Evolutionary conservation across 35 echinoderm and acorn worm genomes (phyloP).

Genomic region (Acanthaster planci): DNA sequence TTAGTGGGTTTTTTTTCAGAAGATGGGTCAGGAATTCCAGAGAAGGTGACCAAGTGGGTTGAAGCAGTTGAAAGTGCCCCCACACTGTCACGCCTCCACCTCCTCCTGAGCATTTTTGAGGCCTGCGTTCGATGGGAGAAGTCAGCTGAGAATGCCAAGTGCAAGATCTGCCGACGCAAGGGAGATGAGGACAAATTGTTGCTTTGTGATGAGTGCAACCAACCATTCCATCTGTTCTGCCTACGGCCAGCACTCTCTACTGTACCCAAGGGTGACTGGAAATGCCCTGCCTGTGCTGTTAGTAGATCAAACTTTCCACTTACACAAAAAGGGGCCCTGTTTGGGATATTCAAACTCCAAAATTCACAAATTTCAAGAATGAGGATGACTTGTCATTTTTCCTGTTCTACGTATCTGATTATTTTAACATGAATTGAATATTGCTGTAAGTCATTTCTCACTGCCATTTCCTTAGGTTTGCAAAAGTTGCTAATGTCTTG

Average conservation of each 20-base stretch:
- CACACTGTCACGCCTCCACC: constrained; percentile 77
- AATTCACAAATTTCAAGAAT: too few relatives aligned
- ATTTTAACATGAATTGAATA: too few relatives aligned
- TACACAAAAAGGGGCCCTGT: not conserved
- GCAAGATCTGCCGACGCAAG: constrained; percentile 97
- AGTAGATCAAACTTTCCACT: too few relatives aligned
- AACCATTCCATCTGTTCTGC: constrained; percentile 92
- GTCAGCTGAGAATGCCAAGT: constrained; percentile 87
- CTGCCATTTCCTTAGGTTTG: too few relatives aligned
- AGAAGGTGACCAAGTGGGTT: constrained; percentile 68
- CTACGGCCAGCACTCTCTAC: constrained; percentile 65
- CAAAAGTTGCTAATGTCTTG: too few relatives aligned
- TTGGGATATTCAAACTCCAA: too few relatives aligned
- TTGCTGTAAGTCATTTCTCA: too few relatives aligned
- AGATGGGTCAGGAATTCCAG: constrained; percentile 27
- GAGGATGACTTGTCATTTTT: too few relatives aligned
- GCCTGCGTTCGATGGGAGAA: constrained; percentile 96
- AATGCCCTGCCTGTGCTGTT: constrained; percentile 95
- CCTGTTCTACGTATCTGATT: too few relatives aligned
- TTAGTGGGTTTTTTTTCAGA: constrained; percentile 28
- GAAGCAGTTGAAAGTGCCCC: constrained; percentile 54
- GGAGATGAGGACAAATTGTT: constrained; percentile 64
- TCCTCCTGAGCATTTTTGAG: constrained; percentile 80
- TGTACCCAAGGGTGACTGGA: constrained; percentile 75
- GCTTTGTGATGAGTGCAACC: constrained; percentile 92